Conservation (phyloP, 2,888 invertebrate species). For the Ophion ventricosus region DNA sequence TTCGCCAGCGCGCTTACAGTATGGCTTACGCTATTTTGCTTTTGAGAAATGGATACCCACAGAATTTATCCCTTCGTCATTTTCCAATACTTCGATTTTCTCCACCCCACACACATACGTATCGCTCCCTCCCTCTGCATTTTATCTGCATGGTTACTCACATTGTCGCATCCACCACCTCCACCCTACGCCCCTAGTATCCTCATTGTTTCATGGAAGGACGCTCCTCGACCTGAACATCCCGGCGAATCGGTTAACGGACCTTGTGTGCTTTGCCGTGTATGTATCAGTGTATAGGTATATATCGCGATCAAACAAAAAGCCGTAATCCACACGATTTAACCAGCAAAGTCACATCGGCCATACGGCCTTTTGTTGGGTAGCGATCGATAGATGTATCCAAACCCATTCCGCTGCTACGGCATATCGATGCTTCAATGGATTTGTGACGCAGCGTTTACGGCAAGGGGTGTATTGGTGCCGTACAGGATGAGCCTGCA, state of each 20-base stretch:
- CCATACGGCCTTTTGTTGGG: slow-evolving; percentile 8
- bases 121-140: not conserved
- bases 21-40: not conserved
- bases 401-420: slow-evolving; percentile 21
- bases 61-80: slow-evolving; percentile 30
- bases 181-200: slow-evolving; percentile 30
- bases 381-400: slow-evolving; percentile 10
- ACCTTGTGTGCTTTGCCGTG: slow-evolving; percentile 21
- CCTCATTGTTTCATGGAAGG: slow-evolving; percentile 59
- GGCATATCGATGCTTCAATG: slow-evolving; percentile 47
- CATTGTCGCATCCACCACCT: slow-evolving; percentile 17
- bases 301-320: slow-evolving; percentile 7
- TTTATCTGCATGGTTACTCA: slow-evolving; percentile 23
- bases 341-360: slow-evolving; percentile 9
- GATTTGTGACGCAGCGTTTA: slow-evolving; percentile 59
- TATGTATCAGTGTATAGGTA: not conserved
- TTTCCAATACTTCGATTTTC: slow-evolving; percentile 36
- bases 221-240: slow-evolving; percentile 49
- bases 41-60: not conserved
- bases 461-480: slow-evolving; percentile 21
- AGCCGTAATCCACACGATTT: slow-evolving; percentile 15
- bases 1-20: not conserved
- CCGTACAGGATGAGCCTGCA: slow-evolving; percentile 11
- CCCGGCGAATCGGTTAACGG: slow-evolving; percentile 34
- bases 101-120: not conserved